phyloP scores from a whole-genome alignment of 92 coral and sea anemone genomes.

The Siderastrea siderea region DNA sequence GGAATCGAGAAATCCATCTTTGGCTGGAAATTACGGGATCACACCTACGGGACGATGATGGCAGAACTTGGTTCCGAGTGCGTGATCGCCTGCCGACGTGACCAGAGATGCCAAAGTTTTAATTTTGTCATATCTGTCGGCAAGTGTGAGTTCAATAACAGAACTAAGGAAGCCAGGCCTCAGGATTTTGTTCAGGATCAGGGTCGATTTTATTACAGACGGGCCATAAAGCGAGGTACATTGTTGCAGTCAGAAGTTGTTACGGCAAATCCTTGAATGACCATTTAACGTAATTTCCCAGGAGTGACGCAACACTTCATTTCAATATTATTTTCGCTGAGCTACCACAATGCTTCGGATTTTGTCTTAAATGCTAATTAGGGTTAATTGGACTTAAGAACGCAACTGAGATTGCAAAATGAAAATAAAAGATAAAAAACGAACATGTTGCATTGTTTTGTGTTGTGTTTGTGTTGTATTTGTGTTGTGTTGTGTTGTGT shows the following conservation, averaged over 20 bases:
- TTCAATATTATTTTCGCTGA: too few species aligned
- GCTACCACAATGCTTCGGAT: too few species aligned
- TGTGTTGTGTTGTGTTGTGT: too few species aligned
- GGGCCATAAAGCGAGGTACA: conserved; percentile 1
- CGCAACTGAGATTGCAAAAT: too few species aligned
- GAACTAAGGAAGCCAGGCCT: conserved; percentile 37
- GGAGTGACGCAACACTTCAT: too few species aligned
- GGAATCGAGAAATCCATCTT: conserved; percentile 3
- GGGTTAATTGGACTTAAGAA: too few species aligned
- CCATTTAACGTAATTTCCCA: too few species aligned
- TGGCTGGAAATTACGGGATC: conserved; percentile 11
- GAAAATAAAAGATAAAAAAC: too few species aligned
- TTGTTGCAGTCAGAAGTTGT: neutral
- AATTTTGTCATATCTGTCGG: neutral
- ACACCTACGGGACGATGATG: neutral
- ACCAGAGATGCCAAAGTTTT: conserved; percentile 14
- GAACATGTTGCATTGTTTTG: too few species aligned
- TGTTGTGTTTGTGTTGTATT: too few species aligned
- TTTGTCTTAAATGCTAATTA: too few species aligned
- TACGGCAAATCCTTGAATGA: too few species aligned
- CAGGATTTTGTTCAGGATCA: conserved; percentile 1
- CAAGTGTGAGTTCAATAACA: conserved; percentile 10
- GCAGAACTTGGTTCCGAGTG: neutral
- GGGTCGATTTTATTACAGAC: conserved; percentile 10
- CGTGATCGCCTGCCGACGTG: neutral